Base-by-base conservation (phyloP, 1,140 invertebrate genomes). In the Melanaphis sacchari region DNA sequence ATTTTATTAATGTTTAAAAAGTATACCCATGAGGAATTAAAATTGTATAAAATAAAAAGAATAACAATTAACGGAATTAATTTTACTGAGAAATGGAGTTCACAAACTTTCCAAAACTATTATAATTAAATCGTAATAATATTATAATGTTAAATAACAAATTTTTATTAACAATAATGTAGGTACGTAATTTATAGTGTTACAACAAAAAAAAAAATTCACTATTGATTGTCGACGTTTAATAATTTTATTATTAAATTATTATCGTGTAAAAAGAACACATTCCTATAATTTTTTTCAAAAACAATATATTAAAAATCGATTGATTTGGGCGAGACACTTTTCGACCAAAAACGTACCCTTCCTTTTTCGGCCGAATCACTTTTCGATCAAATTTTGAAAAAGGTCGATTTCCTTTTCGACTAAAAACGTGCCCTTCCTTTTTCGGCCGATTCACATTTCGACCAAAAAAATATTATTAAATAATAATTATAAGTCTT, bases 51-150 rank as follows among this genome's bases (percentile, higher is more conserved):
- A 18, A 76, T 31, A 59, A 31, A 52, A 31, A 59, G 31, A 59
- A 31, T 76, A 76, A 76, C 59, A 66, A 66, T 66, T n/a, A 66
- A 66, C 59, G 4, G 8, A 66, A 66, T n/a, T n/a, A 31, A 18
- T 76, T 76, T 76, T 76, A n/a, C 59, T n/a, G 15, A 5, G 59
- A 76, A 76, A n/a, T n/a, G 18, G 31, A 76, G 31, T 76, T 76
- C 59, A 76, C 59, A 76, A 76, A n/a, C 59, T 76, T 76, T 76
- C 59, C n/a, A 76, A 76, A 76, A 76, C 59, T n/a, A n/a, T 76
- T 76, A 4, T 18, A 76, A 76, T n/a, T 76, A n/a, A 76, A n/a
- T 76, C 31, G 8, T 31, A 26, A 76, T 18, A n/a, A 76, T n/a
- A 76, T 66, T 31, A n/a, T 66, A 1, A n/a, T 76, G 59, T 76